Evolutionary conservation across 2,113 vertebrate genomes (phyloP).

Genomic region (Centrocercus urophasianus): DNA sequence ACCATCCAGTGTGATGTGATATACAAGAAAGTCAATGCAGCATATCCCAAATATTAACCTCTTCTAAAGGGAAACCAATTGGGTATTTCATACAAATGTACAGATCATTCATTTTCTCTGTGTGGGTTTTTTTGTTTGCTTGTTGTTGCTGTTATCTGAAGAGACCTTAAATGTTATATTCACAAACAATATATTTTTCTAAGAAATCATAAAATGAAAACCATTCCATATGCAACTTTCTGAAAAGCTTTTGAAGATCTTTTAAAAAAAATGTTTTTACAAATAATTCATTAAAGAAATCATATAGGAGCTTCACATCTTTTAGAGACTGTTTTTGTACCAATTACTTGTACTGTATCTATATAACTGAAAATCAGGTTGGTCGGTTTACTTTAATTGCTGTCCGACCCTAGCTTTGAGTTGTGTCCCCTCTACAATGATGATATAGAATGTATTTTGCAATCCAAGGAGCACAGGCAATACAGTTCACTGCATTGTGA

Average conservation of each 20-base stretch:
- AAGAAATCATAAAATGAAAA: slow-evolving; percentile 40
- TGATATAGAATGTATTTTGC: background rate
- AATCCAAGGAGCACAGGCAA: background rate
- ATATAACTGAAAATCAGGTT: background rate
- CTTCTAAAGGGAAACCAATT: slow-evolving; percentile 56
- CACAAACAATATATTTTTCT: slow-evolving; percentile 50
- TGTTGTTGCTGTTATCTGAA: background rate
- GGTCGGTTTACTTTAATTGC: background rate
- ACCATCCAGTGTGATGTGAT: slow-evolving; percentile 74
- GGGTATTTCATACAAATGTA: slow-evolving; percentile 71
- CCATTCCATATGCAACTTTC: background rate
- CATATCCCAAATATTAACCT: slow-evolving; percentile 68
- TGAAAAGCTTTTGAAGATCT: slow-evolving; percentile 5
- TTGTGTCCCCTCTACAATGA: background rate
- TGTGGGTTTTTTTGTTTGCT: too few species aligned
- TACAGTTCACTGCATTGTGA: background rate
- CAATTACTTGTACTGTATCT: background rate
- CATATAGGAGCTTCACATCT: background rate
- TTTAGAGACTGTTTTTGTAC: background rate
- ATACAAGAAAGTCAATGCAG: slow-evolving; percentile 77
- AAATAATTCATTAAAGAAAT: background rate
- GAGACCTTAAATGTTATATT: slow-evolving; percentile 49
- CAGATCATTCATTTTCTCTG: slow-evolving; percentile 67
- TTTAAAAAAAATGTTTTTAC: background rate
- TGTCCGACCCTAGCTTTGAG: background rate